Conservation (phyloP, 2,888 invertebrate species). For the Agrochola macilenta region DNA sequence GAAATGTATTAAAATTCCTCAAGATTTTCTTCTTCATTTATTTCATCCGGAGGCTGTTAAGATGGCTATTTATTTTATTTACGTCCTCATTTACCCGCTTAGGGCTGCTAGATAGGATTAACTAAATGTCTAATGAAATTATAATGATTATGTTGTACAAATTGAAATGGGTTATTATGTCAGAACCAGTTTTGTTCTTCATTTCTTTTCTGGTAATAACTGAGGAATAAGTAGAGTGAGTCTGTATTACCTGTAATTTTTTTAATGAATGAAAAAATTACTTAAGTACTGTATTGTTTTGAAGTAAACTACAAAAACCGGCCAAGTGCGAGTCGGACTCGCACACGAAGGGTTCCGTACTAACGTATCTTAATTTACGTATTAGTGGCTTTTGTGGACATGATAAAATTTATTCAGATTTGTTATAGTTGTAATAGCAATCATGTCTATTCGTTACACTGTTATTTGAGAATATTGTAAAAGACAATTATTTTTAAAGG, state of each 20-base stretch:
- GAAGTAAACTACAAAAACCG: not conserved
- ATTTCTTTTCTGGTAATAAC: not conserved
- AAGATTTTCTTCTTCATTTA: constrained; percentile 43
- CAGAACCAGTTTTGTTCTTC: not conserved
- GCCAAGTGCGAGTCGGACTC: too few species aligned
- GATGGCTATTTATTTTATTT: constrained; percentile 65
- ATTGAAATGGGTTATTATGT: constrained; percentile 21
- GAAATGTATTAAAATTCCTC: too few species aligned
- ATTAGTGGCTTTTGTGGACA: too few species aligned
- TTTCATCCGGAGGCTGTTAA: constrained; percentile 42
- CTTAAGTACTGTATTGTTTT: not conserved
- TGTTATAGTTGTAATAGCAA: too few species aligned
- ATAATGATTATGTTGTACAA: constrained; percentile 31
- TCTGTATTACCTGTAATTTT: too few species aligned
- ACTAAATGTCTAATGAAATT: constrained; percentile 22
- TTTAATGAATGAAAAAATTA: not conserved
- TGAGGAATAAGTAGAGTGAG: not conserved
- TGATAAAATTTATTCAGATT: too few species aligned
- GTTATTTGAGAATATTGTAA: too few species aligned
- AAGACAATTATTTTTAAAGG: too few species aligned
- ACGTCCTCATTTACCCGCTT: constrained; percentile 57
- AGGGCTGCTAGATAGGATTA: constrained; percentile 29
- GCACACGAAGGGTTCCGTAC: too few species aligned
- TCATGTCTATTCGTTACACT: too few species aligned
- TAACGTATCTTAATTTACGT: too few species aligned